Evolutionary conservation across 1,140 invertebrate genomes (phyloP).

Genomic region (Papilio helenus): DNA sequence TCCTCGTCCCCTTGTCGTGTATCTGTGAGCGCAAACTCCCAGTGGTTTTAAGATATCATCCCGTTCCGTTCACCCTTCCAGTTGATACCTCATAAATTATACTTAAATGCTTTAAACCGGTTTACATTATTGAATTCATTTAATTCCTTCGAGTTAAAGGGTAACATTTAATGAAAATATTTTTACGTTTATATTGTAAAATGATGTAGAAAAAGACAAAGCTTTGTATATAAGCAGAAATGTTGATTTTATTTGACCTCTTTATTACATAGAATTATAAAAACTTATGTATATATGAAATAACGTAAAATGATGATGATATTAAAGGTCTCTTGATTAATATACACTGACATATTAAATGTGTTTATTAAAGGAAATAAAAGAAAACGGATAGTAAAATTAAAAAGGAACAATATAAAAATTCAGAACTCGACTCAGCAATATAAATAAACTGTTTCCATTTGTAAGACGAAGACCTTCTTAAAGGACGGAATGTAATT

Average conservation of each 20-base stretch:
- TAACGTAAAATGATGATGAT: too few species aligned
- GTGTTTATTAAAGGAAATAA: neutral
- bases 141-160: neutral
- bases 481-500: constrained; percentile 57
- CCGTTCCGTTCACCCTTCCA: neutral
- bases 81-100: constrained; percentile 20
- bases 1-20: neutral
- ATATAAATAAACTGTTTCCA: constrained; percentile 44
- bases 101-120: constrained; percentile 3
- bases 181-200: neutral
- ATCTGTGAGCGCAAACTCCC: neutral
- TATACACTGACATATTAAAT: neutral
- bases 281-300: too few species aligned
- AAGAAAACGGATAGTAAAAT: neutral
- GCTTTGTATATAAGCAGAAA: too few species aligned
- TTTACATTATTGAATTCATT: constrained; percentile 22
- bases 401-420: neutral
- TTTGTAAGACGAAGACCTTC: constrained; percentile 37
- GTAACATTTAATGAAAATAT: neutral
- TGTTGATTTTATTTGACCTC: too few species aligned
- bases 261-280: too few species aligned
- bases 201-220: too few species aligned
- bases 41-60: constrained; percentile 4
- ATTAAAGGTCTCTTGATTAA: too few species aligned
- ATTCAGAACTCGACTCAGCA: constrained; percentile 17